Conservation (phyloP, 1,140 invertebrate species). For the Aphaenogaster rudis region DNA sequence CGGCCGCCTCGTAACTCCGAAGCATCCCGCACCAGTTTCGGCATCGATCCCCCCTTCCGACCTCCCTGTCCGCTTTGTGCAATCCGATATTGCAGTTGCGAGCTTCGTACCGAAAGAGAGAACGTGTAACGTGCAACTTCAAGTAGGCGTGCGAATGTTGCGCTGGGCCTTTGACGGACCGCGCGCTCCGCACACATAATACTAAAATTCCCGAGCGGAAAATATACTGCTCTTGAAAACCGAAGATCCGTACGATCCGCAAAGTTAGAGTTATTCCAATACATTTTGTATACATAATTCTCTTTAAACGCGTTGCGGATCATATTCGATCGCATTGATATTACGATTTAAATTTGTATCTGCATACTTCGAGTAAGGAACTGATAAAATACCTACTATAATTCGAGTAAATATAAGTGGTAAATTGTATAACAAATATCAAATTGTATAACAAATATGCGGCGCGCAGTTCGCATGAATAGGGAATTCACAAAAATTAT, state of each 20-base stretch:
- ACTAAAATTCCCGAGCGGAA: conserved; percentile 59
- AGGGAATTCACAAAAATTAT: no score
- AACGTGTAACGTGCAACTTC: conserved; percentile 40
- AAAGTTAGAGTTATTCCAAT: conserved; percentile 17
- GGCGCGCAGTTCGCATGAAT: no score
- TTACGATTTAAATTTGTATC: background rate
- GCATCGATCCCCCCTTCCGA: conserved; percentile 65
- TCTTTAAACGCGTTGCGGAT: background rate
- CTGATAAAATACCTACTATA: background rate
- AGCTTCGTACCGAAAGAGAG: conserved; percentile 62
- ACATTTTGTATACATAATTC: background rate
- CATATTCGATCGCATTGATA: background rate
- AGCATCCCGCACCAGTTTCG: conserved; percentile 61
- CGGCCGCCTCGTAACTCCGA: conserved; percentile 65
- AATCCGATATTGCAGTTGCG: conserved; percentile 70
- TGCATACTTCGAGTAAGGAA: background rate
- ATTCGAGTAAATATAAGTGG: background rate
- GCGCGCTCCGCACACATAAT: conserved; percentile 50
- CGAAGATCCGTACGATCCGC: background rate
- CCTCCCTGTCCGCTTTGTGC: conserved; percentile 64
- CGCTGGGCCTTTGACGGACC: conserved; percentile 62
- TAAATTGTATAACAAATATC: background rate
- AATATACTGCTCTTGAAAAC: conserved; percentile 56
- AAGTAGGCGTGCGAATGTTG: conserved; percentile 53
- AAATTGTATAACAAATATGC: background rate